Evolutionary conservation across 2,888 invertebrate species (phyloP), one percentile per base, ranked within the genome.

Genomic region (Leptinotarsa tumamoca): DNA sequence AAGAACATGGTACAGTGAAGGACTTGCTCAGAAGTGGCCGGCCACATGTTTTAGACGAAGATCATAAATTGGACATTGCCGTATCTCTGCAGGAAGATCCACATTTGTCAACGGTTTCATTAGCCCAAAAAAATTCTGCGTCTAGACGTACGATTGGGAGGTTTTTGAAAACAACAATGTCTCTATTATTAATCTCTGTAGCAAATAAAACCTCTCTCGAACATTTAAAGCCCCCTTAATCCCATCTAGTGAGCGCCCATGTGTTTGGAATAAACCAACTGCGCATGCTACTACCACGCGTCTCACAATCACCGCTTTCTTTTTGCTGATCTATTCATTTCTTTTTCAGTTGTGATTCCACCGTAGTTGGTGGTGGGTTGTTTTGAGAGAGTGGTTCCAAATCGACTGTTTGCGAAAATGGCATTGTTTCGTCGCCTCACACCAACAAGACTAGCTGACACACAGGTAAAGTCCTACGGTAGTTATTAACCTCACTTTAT

Each of bases 391-490:
- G 69, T 72, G 71, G 68, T 63, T 67, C n/a, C 66, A 66, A 78
- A 67, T 78, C 72, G 15, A n/a, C 33, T 70, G 21, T 23, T 63
- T 63, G 33, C 63, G 63, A 58, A 88, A 89, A 93, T 93, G 93
- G 91, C 93, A 88, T 89, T 93, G 86, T 92, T 91, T 89, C 92
- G 93, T 89, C 78, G 63, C 58, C 90, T 93, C 87, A 90, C 92
- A 83, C 89, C 92, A 83, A 89, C 90, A 81, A 92, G 90, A 90
- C 87, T 93, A 85, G 88, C 89, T 82, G 93, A 93, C 87, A 89
- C 91, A 86, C 92, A 93, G 91, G 92, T 92, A 58, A 23, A 15
- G 23, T 27, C 14, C 14, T 15, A 21, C 23, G 23, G 14, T 23
- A 3, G 13, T 7, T 18, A 21, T 58, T 58, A 58, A 58, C 58